Evolutionary conservation across 2,113 vertebrate species (phyloP).

Genomic region (Leucopternis melanops): DNA sequence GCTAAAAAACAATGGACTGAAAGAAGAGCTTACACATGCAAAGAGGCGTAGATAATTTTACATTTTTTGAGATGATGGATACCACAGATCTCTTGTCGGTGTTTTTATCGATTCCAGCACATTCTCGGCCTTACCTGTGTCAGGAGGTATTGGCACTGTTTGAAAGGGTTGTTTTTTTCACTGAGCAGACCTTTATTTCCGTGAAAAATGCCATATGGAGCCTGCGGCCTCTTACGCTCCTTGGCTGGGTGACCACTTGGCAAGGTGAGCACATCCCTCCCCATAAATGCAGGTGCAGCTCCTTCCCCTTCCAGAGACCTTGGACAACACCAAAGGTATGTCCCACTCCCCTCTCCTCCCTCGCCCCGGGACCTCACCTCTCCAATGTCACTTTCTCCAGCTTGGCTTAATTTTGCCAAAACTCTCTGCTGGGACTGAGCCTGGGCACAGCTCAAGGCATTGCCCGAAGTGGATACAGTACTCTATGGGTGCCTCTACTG

Average conservation of each 20-base stretch:
- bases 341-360: neutral
- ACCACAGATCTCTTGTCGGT: fast-evolving
- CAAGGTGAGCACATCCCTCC: neutral
- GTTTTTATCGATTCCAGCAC: neutral
- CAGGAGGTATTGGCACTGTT: neutral
- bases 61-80: neutral
- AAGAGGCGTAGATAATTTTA: neutral
- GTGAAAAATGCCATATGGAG: slow-evolving; percentile 40
- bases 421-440: fast-evolving
- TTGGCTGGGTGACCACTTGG: neutral
- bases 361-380: fast-evolving
- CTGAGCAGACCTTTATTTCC: neutral
- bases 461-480: fast-evolving
- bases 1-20: neutral
- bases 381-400: neutral
- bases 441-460: neutral
- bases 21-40: neutral
- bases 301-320: neutral
- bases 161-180: neutral
- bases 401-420: fast-evolving
- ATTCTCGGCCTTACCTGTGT: neutral
- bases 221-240: neutral
- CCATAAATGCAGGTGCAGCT: slow-evolving; percentile 29
- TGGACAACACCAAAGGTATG: neutral
- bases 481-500: neutral